Evolutionary conservation across 2,797 vertebrate species (phyloP), one percentile per base, ranked within the genome.

Genomic region (Oceanodroma leucorhoa): DNA sequence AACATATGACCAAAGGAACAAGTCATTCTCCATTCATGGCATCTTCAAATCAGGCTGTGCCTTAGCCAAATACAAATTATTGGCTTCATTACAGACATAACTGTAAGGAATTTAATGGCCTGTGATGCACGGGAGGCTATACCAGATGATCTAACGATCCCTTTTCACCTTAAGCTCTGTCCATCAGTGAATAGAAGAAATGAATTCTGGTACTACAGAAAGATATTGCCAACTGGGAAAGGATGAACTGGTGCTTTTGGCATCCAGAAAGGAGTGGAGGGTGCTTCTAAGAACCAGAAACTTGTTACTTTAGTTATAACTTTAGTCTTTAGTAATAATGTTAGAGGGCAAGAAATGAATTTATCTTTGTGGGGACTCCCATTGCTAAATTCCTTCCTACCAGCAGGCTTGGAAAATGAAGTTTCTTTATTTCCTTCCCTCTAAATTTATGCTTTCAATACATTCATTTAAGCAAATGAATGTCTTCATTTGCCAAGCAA

Each of bases 11-110:
- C 46, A 86, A 86, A 88, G 36, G 27, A 83, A 36, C 14, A 69
- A 85, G 57, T 54, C 8, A 26, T 88, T 88, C 77, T 83, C 51
- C 8, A 3, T 76, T 93, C 50, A 10, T 40, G 53, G 27, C 34
- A 51, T 72, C 85, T 90, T 75, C 80, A 64, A 32, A 81, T 82
- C 38, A 36, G 46, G 22, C 45, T 67, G 15, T 51, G 34, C 24
- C 53, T 91, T 69, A 45, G 72, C 54, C 76, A 93, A 62, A 81
- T 69, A 43, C 83, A 82, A 61, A 88, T 95, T 81, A 90, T n/a
- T 82, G 51, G 54, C 72, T 78, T 95, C 45, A 61, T 91, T 95
- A 78, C 65, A 87, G 80, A 81, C 9, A 48, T 57, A 90, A 83
- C 50, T 78, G 85, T 69, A 93, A 80, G 69, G 34, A 86, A 86